These are phyloP conservation scores for Hydrocynus forskahlii DNA, from an alignment of 2,797 vertebrate genomes.

Conservation along the genomic window DNA sequence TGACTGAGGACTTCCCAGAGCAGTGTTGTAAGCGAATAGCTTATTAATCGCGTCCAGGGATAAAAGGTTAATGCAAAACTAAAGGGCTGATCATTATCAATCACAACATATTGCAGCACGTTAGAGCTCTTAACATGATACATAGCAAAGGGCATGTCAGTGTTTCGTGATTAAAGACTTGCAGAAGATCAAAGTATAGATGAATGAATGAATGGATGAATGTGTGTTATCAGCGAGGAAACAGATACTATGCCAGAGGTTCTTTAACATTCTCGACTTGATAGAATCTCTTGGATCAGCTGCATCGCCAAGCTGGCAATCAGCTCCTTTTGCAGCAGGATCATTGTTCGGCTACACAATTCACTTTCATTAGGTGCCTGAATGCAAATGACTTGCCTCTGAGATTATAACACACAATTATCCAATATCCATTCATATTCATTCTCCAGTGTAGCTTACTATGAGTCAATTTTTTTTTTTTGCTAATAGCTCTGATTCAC, in stretches of 20 bases:
- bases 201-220: not conserved
- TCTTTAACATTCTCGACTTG: not conserved
- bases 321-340: not conserved
- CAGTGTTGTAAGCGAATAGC: not conserved
- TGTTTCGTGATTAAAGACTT: constrained; percentile 9
- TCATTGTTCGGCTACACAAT: not conserved
- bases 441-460: not conserved
- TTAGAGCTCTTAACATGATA: not conserved
- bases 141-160: not conserved
- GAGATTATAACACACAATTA: constrained; percentile 8
- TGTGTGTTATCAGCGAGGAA: constrained; percentile 1
- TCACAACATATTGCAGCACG: not conserved
- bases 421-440: not conserved
- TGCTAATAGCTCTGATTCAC: not conserved
- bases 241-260: not conserved
- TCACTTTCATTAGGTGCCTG: constrained; percentile 1
- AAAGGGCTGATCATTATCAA: not conserved
- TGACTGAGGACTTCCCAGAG: not conserved
- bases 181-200: not conserved
- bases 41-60: not conserved
- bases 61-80: not conserved
- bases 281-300: constrained; percentile 13
- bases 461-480: not conserved
- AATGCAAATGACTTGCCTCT: constrained; percentile 7
- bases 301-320: not conserved